Evolutionary conservation across 2,113 vertebrate genomes (phyloP), one percentile per base, ranked within the genome.

Genomic region (Phrynosoma platyrhinos): DNA sequence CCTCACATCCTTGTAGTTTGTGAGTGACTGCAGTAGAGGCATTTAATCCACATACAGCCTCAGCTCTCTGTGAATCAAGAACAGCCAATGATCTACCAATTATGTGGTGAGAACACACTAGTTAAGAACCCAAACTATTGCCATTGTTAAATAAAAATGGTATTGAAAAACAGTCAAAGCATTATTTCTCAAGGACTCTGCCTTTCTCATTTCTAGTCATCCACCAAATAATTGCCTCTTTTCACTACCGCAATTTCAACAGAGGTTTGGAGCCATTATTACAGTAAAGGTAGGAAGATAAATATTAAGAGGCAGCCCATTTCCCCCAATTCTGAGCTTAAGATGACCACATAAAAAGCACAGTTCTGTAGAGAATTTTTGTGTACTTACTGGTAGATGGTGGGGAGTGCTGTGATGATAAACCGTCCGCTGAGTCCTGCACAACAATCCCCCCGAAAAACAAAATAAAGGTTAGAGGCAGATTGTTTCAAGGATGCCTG

Each of bases 391-490:
- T 99, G 99, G 89, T 99, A 99, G 89, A 99, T 98, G 18, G 98
- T 98, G 75, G 98, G 98, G 94, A 99, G 98, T 8, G 99, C 98
- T n/a, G 98, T 99, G 91, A 99, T 99, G 92, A 99, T 95, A 95
- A 99, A 99, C 83, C 98, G 95, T 2, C 99, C 98, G 62, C 98
- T 99, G 90, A 99, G 92, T 79, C 98, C 99, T 99, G 93, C 1
- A 96, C 92, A 87, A 89, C 55, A 55, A 90, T 71, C 20, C 30
- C 47, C 47, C 47, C 5, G 5, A 47, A 83, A 16, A 77, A 20
- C 8, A 53, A 88, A 23, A 16, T n/a, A 13, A 83, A 18, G n/a
- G 20, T 14, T 27, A 36, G 16, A 32, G 1, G 30, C 4, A 40
- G 14, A 62, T 13, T 75, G 10, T 23, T n/a, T 75, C 25, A 42